Evolutionary conservation across 2,797 vertebrate genomes (phyloP), one percentile per base, ranked within the genome.

Genomic region (Chiloscyllium punctatum): DNA sequence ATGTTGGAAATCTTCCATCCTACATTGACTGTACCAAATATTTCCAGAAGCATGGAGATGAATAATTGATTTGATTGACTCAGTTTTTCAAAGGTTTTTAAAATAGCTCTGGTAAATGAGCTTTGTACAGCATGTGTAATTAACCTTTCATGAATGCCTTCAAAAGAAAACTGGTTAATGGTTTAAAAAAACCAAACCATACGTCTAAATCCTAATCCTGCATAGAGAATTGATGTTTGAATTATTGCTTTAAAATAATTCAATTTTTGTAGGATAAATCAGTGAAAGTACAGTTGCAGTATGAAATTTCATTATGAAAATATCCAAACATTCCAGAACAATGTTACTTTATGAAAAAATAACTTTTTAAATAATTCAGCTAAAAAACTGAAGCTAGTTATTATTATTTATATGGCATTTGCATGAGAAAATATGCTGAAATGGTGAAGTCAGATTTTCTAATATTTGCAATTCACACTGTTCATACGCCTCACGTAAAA

Each of bases 1-100:
- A 98, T 66, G 98, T 98, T 25, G 98, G 98, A 96, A 98, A 98
- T 96, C 95, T 98, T 95, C 74, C 97, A 0, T 98, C 98, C 0
- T 98, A 98, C 62, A 74, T 96, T 1, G 97, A 97, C 92, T 98
- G 98, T 96, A 97, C 98, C 96, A 96, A 96, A 94, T 98, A 98
- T 96, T 98, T 98, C 96, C 98, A 96, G 68, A 90, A 88, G 62
- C 30, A n/a, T 21, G 5, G n/a, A 15, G n/a, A 51, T 42, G 16
- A 27, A 30, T 37, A 69, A 69, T 71, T 95, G 71, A 88, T 88
- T 51, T 27, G 23, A 95, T n/a, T 37, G 57, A 48, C 30, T 74
- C 11, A 68, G n/a, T 68, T 48, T 51, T 94, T 53, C 42, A 37
- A 53, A 48, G 9, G 71, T 4, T 72, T 16, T 18, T 25, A 42